phyloP scores from a whole-genome alignment of 2,888 invertebrate species.

The Listrodromus nycthemerus region DNA sequence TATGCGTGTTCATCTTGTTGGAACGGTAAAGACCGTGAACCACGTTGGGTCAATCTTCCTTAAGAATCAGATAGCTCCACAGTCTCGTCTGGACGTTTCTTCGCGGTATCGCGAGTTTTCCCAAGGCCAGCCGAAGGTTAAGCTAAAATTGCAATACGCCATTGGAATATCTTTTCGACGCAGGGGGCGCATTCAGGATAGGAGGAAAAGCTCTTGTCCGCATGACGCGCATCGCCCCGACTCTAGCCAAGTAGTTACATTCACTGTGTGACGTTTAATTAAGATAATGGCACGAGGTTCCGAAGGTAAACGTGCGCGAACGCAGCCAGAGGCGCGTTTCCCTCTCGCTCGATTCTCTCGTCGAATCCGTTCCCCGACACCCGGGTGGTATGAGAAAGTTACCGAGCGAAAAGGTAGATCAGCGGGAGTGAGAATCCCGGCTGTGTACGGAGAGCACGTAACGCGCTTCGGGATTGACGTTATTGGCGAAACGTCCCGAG shows the following conservation, averaged over 20 bases:
- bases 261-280: conserved; percentile 73
- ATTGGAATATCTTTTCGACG: conserved; percentile 2
- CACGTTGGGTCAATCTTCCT: background rate
- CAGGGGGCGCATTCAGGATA: conserved; percentile 23
- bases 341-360: conserved; percentile 43
- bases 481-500: conserved; percentile 55
- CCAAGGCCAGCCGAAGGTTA: conserved; percentile 37
- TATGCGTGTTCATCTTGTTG: background rate
- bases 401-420: conserved; percentile 20
- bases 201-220: conserved; percentile 49
- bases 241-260: conserved; percentile 65
- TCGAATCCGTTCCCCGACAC: conserved; percentile 32
- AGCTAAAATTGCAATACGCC: conserved; percentile 51
- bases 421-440: conserved; percentile 4
- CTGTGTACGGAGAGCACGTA: conserved; percentile 33
- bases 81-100: background rate
- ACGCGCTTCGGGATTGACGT: conserved; percentile 48
- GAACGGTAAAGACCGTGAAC: too few species aligned
- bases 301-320: conserved; percentile 63
- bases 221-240: conserved; percentile 46
- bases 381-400: conserved; percentile 8
- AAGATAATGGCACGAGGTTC: conserved; percentile 72
- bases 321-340: conserved; percentile 44
- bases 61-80: background rate
- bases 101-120: background rate